Base-by-base conservation (phyloP, 2,797 vertebrate genomes). In the Eidolon dupreanum region DNA sequence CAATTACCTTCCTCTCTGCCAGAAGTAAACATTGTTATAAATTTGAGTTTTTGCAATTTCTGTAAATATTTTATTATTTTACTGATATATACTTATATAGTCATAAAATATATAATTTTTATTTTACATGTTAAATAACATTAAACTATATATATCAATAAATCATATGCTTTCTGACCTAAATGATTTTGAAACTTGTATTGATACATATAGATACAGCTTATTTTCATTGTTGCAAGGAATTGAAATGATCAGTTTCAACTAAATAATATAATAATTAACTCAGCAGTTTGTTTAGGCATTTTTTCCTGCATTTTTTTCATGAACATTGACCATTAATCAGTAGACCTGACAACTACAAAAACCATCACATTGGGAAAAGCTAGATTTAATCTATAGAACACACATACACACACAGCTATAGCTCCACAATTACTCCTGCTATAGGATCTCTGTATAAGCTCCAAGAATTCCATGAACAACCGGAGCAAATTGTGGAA, bases 41-140 rank as follows among this genome's bases (percentile, higher is more conserved):
- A 91, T 86, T 86, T 90, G 49, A 66, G n/a, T 82, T 2, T 59
- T 88, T 93, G 63, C 13, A 90, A 61, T 74, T 83, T 38, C 24
- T 63, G 20, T 36, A 41, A 78, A 49, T 68, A 1, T 70, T 38
- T 77, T 71, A 46, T 88, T 68, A 49, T 79, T 91, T 86, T 68
- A 41, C 28, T 89, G 57, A 24, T 53, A 19, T 11, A 43, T 82
- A 36, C 33, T 83, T 71, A 57, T 31, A 51, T 71, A 38, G 43
- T 19, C 19, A 75, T 78, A 93, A 94, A 63, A 43, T 68, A 61
- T 36, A 41, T n/a, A 85, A 41, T 36, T 79, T 88, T 65, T 79
- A 26, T 65, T 82, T 94, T 55, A 41, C 8, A 59, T 36, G 92
- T 79, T 59, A 68, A 63, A 38, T 49, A 33, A 43, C 3, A 70